Evolutionary conservation across 2,888 invertebrate genomes (phyloP), one percentile per base, ranked within the genome.

Genomic region (Bembecia ichneumoniformis): DNA sequence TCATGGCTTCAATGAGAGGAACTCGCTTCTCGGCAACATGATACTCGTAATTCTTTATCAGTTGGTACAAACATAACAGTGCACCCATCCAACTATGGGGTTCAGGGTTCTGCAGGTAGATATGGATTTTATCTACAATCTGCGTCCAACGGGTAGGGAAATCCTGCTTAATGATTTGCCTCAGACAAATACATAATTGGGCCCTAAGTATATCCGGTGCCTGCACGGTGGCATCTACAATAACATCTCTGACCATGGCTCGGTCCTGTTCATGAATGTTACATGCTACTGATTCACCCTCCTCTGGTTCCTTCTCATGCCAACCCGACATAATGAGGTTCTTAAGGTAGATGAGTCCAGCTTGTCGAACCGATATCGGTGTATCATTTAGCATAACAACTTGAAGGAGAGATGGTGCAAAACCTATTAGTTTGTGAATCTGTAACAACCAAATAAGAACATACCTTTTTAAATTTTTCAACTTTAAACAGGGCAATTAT

Each of bases 261-360:
- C 97, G 91, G 82, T 99, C 99, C 74, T 98, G 97, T 79, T 99
- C 99, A 65, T 98, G 98, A 64, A 99, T 92, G 58, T 91, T 92
- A 81, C 96, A 98, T 14, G 93, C 92, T 51, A 92, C 84, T 3
- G 92, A 91, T 57, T 92, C 92, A 7, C 92, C 92, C 47, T 90
- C 89, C 58, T 94, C 93, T 0, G 88, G 84, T 64, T 96, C 95
- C 59, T 92, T 91, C 60, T 96, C 95, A 55, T 92, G 92, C 99
- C 99, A 99, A 77, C 92, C 94, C 64, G 92, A 91, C 28, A 91
- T 92, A 51, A 99, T 89, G 71, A 97, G 89, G 87, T 99, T 99
- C 87, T 99, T 99, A 58, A 99, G 88, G 84, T 98, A 99, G 60
- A 99, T 96, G 36, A 95, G 98, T 63, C 96, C 97, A 56, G 98